Base-by-base conservation (phyloP, 1,140 invertebrate genomes). In the Melanaphis sacchari region DNA sequence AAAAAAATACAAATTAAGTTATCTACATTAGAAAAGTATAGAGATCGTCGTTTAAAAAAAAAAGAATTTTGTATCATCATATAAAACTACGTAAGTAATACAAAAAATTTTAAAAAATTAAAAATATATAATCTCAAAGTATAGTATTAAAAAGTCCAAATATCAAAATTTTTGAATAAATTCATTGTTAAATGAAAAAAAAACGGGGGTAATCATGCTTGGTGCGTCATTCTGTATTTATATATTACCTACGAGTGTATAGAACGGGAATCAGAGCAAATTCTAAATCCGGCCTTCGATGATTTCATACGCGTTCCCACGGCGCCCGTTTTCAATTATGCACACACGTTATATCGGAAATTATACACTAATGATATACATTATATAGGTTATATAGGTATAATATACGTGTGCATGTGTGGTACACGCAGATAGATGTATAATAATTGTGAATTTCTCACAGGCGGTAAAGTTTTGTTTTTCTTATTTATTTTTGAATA, bases 311-410 rank as follows among this genome's bases (percentile, higher is more conserved):
- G 38, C 24, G 84, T 87, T 87, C 84, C 41, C 84, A 87, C 84
- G 41, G 31, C 41, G 84, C 26, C 11, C 40, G 41, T 43, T 87
- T 87, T 26, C 9, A 87, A 87, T 87, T 43, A 87, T 87, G 31
- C 84, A 46, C 84, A 43, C 41, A n/a, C 41, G 41, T 43, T 15
- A 87, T 87, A 87, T 87, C n/a, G 84, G 84, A 87, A 87, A 87
- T 87, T 87, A 87, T 87, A n/a, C 4, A 82, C 76, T 82, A 36
- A 76, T 76, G 59, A 76, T 76, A 24, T 38, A 18, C 8, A 31
- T 59, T 31, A 76, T 76, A 76, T 76, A 31, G 54, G 54, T 59
- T 31, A 76, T 76, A 76, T 76, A 31, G 54, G 54, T 22, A 26
- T 84, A 4, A 82, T 38, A 2, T 82, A 6, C 18, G 59, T 76